Conservation (phyloP, 2,113 vertebrate genomes). For the Toxostoma redivivum region DNA sequence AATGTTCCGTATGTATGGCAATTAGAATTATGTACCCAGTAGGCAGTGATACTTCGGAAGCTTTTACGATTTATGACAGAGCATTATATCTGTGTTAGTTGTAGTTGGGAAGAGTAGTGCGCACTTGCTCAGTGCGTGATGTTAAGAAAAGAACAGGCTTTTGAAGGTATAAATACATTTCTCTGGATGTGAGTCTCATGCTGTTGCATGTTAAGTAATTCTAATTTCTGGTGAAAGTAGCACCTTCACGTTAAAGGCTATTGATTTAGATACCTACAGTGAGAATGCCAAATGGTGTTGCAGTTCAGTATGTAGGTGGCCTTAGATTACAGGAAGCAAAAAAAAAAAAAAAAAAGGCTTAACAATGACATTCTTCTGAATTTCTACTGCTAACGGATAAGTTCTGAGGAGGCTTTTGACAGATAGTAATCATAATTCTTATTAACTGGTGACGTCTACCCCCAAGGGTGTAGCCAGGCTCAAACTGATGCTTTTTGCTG, state of each 20-base stretch:
- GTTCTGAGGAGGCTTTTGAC: conserved; percentile 76
- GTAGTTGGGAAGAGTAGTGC: background rate
- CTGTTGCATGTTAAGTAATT: background rate
- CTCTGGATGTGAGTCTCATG: background rate
- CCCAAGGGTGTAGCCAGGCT: conserved; percentile 80
- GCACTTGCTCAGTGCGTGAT: background rate
- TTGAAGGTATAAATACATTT: background rate
- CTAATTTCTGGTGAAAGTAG: background rate
- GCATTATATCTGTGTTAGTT: background rate
- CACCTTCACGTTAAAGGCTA: background rate
- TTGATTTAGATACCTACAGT: background rate
- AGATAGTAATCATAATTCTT: conserved; percentile 85
- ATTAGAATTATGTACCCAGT: background rate
- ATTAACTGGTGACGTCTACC: conserved; percentile 81
- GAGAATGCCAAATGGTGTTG: background rate
- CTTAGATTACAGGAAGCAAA: conserved; percentile 52
- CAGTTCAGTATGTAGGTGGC: conserved; percentile 48
- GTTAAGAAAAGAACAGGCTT: background rate
- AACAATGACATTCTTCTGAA: conserved; percentile 53
- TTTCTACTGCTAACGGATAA: conserved; percentile 64
- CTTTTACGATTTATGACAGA: background rate
- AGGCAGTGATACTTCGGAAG: background rate
- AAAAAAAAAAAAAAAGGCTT: background rate
- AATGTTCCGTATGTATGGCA: background rate
- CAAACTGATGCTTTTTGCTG: conserved; percentile 84